phyloP scores from a whole-genome alignment of 2,888 invertebrate species.

The Volucella inflata region DNA sequence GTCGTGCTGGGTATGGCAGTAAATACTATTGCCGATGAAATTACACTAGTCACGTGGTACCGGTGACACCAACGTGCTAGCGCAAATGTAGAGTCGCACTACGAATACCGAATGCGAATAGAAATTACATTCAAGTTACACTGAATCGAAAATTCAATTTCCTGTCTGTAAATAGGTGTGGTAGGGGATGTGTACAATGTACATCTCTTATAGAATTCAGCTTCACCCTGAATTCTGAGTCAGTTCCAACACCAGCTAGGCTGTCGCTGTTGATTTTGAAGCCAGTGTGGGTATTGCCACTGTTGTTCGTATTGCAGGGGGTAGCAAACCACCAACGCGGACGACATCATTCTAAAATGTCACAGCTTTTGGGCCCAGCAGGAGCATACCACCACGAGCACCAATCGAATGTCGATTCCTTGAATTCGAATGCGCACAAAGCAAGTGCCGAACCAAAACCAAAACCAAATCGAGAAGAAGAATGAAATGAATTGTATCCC shows the following conservation, averaged over 20 bases:
- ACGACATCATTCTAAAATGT: constrained; percentile 27
- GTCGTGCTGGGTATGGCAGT: constrained; percentile 46
- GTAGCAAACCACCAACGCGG: not conserved
- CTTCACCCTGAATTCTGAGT: not conserved
- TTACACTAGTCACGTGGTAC: constrained; percentile 73
- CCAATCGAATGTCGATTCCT: constrained; percentile 48
- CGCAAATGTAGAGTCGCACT: constrained; percentile 63
- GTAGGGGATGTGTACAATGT: constrained; percentile 11
- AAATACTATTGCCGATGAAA: constrained; percentile 68
- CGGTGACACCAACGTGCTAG: constrained; percentile 72
- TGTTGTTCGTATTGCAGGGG: not conserved
- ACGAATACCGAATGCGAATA: constrained; percentile 71
- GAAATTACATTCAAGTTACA: constrained; percentile 75
- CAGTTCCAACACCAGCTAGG: not conserved
- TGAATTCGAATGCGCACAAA: constrained; percentile 37
- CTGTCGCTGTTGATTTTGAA: constrained; percentile 5
- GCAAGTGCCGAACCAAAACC: constrained; percentile 66
- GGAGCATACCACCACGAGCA: constrained; percentile 9
- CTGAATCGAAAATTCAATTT: constrained; percentile 75
- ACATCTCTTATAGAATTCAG: not conserved
- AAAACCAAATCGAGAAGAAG: constrained; percentile 65
- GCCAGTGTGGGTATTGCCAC: not conserved
- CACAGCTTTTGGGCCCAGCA: constrained; percentile 3
- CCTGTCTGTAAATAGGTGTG: constrained; percentile 66
- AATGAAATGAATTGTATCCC: constrained; percentile 67